phyloP scores from a whole-genome alignment of 2,113 vertebrate species.

The Cinclus cinclus region DNA sequence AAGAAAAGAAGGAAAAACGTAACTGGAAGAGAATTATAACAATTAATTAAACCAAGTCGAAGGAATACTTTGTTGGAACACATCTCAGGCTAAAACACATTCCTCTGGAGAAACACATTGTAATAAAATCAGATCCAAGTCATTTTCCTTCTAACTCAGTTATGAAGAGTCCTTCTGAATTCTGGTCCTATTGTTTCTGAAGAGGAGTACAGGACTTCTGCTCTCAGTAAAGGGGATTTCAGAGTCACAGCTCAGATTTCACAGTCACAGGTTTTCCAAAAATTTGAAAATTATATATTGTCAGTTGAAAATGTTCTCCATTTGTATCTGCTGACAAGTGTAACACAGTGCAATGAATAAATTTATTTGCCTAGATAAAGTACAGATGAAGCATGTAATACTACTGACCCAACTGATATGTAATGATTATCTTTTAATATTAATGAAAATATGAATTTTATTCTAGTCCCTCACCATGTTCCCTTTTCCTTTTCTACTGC shows the following conservation, averaged over 20 bases:
- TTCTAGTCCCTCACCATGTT: not conserved
- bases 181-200: not conserved
- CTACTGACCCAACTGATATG: not conserved
- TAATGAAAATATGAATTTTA: not conserved
- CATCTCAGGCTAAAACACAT: not conserved
- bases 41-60: not conserved
- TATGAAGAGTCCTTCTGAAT: not conserved
- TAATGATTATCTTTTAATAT: not conserved
- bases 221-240: not conserved
- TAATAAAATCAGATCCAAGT: not conserved
- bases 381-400: not conserved
- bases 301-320: not conserved
- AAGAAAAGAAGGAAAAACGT: accelerated
- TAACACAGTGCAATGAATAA: not conserved
- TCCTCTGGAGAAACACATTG: not conserved
- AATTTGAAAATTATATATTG: not conserved
- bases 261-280: not conserved
- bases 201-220: not conserved
- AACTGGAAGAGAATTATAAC: not conserved
- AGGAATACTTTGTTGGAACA: not conserved
- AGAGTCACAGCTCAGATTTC: not conserved
- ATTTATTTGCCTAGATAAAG: not conserved
- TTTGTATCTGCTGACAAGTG: not conserved
- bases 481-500: not conserved
- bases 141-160: not conserved